A percentile compares a stretch with the other conserved stretches of the same genome.
Evolutionary conservation across 2,113 vertebrate species (phyloP).

Genomic region (Odocoileus hemionus): DNA sequence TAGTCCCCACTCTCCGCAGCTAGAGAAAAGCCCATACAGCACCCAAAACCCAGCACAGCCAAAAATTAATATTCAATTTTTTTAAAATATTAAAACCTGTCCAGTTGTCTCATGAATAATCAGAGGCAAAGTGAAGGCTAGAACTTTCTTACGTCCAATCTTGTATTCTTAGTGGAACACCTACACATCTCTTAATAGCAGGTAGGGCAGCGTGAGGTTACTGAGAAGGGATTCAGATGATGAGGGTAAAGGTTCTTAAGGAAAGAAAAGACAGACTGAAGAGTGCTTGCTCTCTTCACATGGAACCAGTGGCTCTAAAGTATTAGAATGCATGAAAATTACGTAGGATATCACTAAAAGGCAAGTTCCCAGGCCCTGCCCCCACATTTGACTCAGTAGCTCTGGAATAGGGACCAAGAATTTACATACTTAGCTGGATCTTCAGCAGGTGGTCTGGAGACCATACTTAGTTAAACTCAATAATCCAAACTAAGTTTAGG

Average conservation of each 20-base stretch:
- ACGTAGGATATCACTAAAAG: background rate
- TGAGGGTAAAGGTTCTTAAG: background rate
- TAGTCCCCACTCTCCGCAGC: background rate
- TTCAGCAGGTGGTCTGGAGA: background rate
- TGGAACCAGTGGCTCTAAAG: background rate
- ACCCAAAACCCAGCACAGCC: background rate
- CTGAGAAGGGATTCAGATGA: background rate
- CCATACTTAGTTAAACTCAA: background rate
- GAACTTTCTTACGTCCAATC: background rate
- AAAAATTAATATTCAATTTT: background rate
- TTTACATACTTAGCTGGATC: background rate
- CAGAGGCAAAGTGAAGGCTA: constrained; percentile 6
- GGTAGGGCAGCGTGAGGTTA: background rate
- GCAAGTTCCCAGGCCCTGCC: background rate
- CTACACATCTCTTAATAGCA: background rate
- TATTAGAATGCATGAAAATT: constrained; percentile 31
- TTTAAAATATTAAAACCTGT: background rate
- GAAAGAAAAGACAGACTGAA: background rate
- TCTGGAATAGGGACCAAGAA: background rate
- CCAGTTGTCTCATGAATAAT: background rate
- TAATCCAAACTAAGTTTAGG: background rate
- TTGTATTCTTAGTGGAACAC: background rate
- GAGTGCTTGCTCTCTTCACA: background rate
- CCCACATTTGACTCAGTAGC: background rate
- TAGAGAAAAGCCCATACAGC: background rate